A percentile compares a stretch with the other conserved stretches of the same genome.
Conservation (phyloP, 2,113 vertebrate genomes). For the Terrapene triunguis region DNA sequence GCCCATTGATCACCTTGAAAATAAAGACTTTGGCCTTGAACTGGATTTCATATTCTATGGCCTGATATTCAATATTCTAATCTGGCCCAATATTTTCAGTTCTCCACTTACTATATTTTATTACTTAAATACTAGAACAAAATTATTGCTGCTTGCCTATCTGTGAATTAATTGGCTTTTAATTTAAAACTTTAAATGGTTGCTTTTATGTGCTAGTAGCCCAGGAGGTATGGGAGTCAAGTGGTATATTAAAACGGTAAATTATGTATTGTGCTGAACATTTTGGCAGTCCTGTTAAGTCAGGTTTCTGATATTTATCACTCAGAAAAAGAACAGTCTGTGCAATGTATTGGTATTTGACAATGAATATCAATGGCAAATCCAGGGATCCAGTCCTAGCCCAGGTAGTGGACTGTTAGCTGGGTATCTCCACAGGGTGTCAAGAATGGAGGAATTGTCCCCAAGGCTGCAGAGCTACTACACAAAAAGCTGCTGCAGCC, state of each 20-base stretch:
- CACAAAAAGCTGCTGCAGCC: background rate
- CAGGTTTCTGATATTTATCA: background rate
- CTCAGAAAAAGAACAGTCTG: background rate
- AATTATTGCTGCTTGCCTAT: background rate
- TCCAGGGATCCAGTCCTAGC: accelerated
- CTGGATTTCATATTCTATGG: background rate
- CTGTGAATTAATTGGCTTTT: background rate
- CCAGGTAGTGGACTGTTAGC: background rate
- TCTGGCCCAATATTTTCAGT: background rate
- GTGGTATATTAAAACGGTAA: background rate
- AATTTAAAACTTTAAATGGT: background rate
- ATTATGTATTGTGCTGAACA: background rate
- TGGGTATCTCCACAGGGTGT: background rate
- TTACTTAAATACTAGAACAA: accelerated
- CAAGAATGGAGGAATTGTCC: background rate
- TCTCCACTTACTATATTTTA: background rate
- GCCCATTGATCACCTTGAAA: background rate
- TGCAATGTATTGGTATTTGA: background rate
- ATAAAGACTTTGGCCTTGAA: background rate
- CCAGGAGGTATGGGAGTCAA: background rate
- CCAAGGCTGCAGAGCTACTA: background rate
- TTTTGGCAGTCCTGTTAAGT: background rate
- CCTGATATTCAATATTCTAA: background rate
- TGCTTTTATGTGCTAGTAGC: background rate
- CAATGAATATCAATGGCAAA: background rate